Base-by-base conservation (phyloP, 2,113 vertebrate genomes). In the Hippocampus barbouri region DNA sequence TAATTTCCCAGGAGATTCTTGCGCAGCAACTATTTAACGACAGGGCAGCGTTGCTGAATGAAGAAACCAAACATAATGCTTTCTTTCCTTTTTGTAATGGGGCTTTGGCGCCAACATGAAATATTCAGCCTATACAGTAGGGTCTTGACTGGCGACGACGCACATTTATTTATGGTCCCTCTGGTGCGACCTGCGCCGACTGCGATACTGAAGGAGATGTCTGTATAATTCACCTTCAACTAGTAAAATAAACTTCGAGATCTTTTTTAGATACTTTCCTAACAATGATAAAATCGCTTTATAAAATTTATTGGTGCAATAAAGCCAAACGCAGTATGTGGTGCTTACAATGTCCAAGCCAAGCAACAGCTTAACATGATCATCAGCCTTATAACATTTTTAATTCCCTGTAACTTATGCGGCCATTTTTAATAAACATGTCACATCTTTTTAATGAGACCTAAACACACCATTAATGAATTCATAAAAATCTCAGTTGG, bases 1-100 rank as follows among this genome's bases (percentile, higher is more conserved):
- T 93, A 93, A 93, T 93, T 93, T 93, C 92, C 92, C 92, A 54
- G 43, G 87, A 85, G 91, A 72, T 86, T 79, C 72, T 78, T 65
- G 83, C 82, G 75, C 83, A 85, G 87, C 86, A 90, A 91, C 82
- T 89, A 86, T 90, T 90, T 91, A 87, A 88, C 80, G 71, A 87
- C 63, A 73, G 79, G 77, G 80, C 61, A 74, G 82, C 80, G 86
- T 79, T 70, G 70, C 80, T 75, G 77, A 87, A 86, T 84, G 83
- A 5, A 5, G 34, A 82, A 89, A 89, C 71, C 79, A 77, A 88
- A 86, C 82, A 84, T 80, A 86, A 70, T 81, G 78, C 84, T 81
- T 83, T 57, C 78, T 78, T 76, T 21, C 62, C 59, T 70, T 81
- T 81, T 77, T 82, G 83, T 84, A 81, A 73, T 83, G 66, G 82